Evolutionary conservation across 2,888 invertebrate genomes (phyloP).

Genomic region (Sabatieria punctata): DNA sequence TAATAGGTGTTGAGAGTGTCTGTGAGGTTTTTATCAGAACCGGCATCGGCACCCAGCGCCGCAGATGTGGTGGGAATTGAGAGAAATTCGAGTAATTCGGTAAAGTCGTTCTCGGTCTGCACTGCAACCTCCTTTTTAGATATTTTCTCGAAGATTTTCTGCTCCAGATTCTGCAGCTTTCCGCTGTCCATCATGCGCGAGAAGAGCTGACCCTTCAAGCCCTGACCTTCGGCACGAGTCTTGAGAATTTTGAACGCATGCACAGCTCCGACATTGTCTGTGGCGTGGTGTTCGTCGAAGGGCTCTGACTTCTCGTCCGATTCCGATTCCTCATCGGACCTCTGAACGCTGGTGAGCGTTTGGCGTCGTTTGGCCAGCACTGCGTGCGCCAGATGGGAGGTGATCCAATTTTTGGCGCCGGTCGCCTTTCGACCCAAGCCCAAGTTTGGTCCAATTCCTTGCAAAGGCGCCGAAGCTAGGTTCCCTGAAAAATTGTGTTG

Average conservation of each 20-base stretch:
- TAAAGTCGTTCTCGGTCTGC: constrained; percentile 1
- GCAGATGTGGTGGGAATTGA: not conserved
- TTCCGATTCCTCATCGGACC: not conserved
- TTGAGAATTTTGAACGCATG: not conserved
- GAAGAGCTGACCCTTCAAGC: not conserved
- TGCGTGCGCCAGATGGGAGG: not conserved
- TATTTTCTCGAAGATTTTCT: not conserved
- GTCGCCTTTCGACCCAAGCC: too few species aligned
- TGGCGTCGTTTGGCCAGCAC: not conserved
- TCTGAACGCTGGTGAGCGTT: not conserved
- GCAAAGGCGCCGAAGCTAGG: too few species aligned
- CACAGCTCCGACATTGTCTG: not conserved
- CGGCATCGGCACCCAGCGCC: not conserved
- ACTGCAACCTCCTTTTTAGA: not conserved
- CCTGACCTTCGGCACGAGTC: not conserved
- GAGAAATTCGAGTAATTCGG: not conserved
- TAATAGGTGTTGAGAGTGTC: too few species aligned
- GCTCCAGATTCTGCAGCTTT: not conserved
- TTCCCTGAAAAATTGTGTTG: too few species aligned
- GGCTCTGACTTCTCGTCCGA: not conserved
- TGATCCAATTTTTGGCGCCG: not conserved
- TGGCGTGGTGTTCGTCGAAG: not conserved
- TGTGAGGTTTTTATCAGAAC: too few species aligned
- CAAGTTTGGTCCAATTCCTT: too few species aligned
- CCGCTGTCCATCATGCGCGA: not conserved